phyloP scores from a whole-genome alignment of 2,113 vertebrate genomes.

The Mugil cephalus region DNA sequence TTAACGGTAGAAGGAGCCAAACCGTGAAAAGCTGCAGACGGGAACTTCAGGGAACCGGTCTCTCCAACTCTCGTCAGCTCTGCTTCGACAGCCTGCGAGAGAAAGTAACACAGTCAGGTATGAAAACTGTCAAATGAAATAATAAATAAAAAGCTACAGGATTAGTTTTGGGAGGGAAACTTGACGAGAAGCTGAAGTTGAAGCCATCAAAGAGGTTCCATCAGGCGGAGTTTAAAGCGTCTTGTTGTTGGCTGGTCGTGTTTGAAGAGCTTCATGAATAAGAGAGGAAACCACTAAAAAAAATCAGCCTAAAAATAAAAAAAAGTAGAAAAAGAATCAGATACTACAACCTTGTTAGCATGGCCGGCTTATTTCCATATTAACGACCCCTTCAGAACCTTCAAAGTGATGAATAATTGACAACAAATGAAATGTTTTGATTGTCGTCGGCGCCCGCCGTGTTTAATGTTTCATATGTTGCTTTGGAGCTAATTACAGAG shows the following conservation, averaged over 20 bases:
- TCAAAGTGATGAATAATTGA: constrained; percentile 99
- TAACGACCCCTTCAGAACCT: constrained; percentile 98
- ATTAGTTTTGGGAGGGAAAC: constrained; percentile 44
- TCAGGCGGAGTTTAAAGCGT: constrained; percentile 56
- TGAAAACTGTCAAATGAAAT: neutral
- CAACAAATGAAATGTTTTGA: constrained; percentile 99
- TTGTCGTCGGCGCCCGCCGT: constrained; percentile 93
- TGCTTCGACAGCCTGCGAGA: constrained; percentile 17
- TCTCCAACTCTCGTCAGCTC: constrained; percentile 16
- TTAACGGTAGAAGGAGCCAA: constrained; percentile 64
- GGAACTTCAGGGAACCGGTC: constrained; percentile 35
- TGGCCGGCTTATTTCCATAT: constrained; percentile 97
- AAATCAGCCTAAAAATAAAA: constrained; percentile 52
- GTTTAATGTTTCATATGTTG: constrained; percentile 98
- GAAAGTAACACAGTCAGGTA: constrained; percentile 38
- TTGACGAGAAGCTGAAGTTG: constrained; percentile 34
- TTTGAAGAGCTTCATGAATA: constrained; percentile 69
- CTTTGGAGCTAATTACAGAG: constrained; percentile 97
- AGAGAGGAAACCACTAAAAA: constrained; percentile 51
- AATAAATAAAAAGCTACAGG: constrained; percentile 5
- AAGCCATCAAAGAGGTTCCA: constrained; percentile 59
- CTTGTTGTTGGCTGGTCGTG: constrained; percentile 52
- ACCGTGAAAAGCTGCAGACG: constrained; percentile 49
- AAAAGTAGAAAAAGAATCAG: constrained; percentile 82
- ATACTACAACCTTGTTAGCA: constrained; percentile 98